These are phyloP conservation scores for Nudaria mundana DNA, from an alignment of 2,888 invertebrate genomes.

Conservation along the genomic window DNA sequence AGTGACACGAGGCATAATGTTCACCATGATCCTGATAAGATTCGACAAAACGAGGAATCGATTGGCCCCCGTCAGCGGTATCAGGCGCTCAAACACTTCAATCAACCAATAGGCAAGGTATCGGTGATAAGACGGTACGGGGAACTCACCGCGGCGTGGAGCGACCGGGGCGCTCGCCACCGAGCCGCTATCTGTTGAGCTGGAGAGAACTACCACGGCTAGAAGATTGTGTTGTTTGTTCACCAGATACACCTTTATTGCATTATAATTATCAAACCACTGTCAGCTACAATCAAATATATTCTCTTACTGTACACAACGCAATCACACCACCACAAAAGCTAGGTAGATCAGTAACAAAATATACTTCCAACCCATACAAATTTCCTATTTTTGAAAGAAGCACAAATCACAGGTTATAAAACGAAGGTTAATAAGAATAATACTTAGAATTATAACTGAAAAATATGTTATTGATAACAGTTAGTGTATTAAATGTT, in stretches of 20 bases:
- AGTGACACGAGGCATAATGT: slow-evolving; percentile 70
- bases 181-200: slow-evolving; percentile 58
- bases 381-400: too few relatives aligned
- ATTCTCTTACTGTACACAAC: slow-evolving; percentile 35
- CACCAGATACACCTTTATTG: slow-evolving; percentile 73
- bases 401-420: too few relatives aligned
- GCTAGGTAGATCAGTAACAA: too few relatives aligned
- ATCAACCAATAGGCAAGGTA: slow-evolving; percentile 68
- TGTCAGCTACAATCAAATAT: slow-evolving; percentile 55
- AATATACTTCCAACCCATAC: too few relatives aligned
- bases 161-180: slow-evolving; percentile 45
- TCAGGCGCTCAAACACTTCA: slow-evolving; percentile 75
- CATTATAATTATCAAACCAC: slow-evolving; percentile 60
- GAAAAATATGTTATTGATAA: slow-evolving; percentile 15
- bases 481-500: slow-evolving; percentile 38
- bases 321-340: background rate
- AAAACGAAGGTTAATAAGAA: too few relatives aligned
- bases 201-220: slow-evolving; percentile 53
- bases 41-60: slow-evolving; percentile 66
- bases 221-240: slow-evolving; percentile 63
- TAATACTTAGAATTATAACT: slow-evolving; percentile 9
- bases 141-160: slow-evolving; percentile 42
- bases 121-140: slow-evolving; percentile 58
- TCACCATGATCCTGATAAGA: slow-evolving; percentile 78
- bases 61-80: slow-evolving; percentile 69